Base-by-base conservation (phyloP, 2,888 invertebrate genomes). In the Eupelmus urozonus region DNA sequence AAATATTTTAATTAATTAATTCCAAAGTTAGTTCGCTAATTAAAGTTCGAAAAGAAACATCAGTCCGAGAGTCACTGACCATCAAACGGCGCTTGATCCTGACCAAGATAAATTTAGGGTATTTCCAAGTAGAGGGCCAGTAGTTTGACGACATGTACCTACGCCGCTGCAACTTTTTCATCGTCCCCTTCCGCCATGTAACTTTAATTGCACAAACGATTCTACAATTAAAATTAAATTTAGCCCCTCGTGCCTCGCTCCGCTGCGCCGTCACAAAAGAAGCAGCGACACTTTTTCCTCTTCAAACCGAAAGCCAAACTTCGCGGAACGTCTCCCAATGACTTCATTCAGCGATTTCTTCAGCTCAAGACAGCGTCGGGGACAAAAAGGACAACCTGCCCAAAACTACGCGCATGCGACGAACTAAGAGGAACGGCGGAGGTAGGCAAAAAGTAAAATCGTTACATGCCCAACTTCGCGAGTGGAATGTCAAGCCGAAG, bases 161-260 rank as follows among this genome's bases (percentile, higher is more conserved):
- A n/a, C n/a, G n/a, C n/a, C n/a, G n/a, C n/a, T n/a, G n/a, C n/a
- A n/a, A n/a, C n/a, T n/a, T n/a, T n/a, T n/a, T n/a, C n/a, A n/a
- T n/a, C n/a, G n/a, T n/a, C n/a, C n/a, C n/a, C n/a, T n/a, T n/a
- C n/a, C n/a, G n/a, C n/a, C n/a, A n/a, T n/a, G 34, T 34, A 34
- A 34, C 5, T 9, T 34, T 34, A 34, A 34, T 34, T 34, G n/a
- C 23, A 45, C 5, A 20, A 18, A 11, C 59, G 11, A 0, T 1
- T 25, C 59, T 25, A 49, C 25, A 59, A 70, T 59, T 70, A 59
- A 70, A 70, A 59, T 59, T 42, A 42, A 70, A 70, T 70, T 70
- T 59, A 13, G 25, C 45, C 59, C 5, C 16, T 57, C 20, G 4
- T 1, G 27, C 20, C 20, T 53, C 3, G 53, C 20, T 53, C 18